Conservation (phyloP, 2,888 invertebrate species). For the Epinotia ramella region DNA sequence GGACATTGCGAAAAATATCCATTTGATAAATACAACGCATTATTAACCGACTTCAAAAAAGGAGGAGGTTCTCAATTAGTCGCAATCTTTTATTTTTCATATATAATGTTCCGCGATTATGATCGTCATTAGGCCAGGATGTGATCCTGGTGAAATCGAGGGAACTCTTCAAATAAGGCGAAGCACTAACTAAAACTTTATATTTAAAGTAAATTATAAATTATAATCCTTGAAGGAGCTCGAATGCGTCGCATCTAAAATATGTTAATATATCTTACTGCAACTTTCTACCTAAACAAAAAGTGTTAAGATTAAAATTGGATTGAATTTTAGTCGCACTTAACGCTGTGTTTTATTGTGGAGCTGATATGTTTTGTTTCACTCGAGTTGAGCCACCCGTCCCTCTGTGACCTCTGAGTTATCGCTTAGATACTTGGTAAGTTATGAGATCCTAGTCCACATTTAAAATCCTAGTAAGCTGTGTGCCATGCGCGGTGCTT, state of each 20-base stretch:
- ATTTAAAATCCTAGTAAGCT: not conserved
- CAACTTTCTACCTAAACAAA: not conserved
- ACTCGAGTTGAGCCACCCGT: not conserved
- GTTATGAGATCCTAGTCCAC: slow-evolving; percentile 7
- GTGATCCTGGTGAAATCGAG: too few relatives aligned
- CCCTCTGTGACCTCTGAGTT: not conserved
- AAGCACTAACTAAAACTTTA: too few relatives aligned
- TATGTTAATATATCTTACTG: not conserved
- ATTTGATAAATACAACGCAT: slow-evolving; percentile 13
- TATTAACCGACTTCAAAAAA: not conserved
- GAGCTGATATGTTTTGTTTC: not conserved
- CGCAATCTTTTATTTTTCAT: too few relatives aligned
- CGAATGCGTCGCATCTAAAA: not conserved
- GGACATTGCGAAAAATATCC: not conserved
- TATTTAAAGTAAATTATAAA: not conserved
- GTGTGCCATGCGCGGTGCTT: not conserved
- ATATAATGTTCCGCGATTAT: too few relatives aligned
- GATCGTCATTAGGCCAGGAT: too few relatives aligned
- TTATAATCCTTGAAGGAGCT: not conserved
- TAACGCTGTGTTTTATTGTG: slow-evolving; percentile 2
- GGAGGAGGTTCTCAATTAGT: too few relatives aligned
- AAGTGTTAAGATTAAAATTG: too few relatives aligned
- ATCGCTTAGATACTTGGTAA: not conserved
- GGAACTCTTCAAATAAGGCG: too few relatives aligned
- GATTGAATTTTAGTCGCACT: not conserved